phyloP scores from a whole-genome alignment of 2,888 invertebrate genomes.

The Agrotis exclamationis region DNA sequence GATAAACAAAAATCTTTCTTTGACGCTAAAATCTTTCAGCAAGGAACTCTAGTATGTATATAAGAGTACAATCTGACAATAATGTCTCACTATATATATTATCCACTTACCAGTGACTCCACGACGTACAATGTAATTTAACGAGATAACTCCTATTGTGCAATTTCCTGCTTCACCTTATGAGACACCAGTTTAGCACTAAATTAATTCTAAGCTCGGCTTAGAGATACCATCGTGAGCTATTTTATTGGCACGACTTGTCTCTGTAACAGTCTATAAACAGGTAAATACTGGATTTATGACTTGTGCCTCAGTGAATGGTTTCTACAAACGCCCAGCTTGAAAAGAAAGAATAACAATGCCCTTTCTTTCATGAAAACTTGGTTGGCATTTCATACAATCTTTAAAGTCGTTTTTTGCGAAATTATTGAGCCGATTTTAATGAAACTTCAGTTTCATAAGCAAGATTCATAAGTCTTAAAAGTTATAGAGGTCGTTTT shows the following conservation, averaged over 20 bases:
- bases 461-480: no score
- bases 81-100: neutral
- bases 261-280: neutral
- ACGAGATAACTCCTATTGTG: conserved; percentile 1
- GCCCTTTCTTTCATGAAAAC: neutral
- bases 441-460: no score
- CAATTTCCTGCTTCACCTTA: conserved; percentile 36
- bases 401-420: no score
- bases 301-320: conserved; percentile 1
- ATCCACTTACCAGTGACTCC: neutral
- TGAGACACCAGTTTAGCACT: conserved; percentile 1
- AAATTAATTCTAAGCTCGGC: conserved; percentile 20
- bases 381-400: no score
- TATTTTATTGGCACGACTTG: conserved; percentile 19
- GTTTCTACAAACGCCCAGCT: neutral
- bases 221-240: conserved; percentile 3
- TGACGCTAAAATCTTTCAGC: neutral
- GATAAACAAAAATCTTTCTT: neutral
- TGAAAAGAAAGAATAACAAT: conserved; percentile 2
- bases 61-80: neutral
- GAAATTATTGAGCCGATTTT: no score
- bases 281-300: conserved; percentile 31
- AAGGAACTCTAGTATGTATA: neutral
- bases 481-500: no score
- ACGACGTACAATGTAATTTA: conserved; percentile 12